phyloP scores from a whole-genome alignment of 30 jellyfish, hydroid and myxozoan genomes.

The Rhopilema esculentum region DNA sequence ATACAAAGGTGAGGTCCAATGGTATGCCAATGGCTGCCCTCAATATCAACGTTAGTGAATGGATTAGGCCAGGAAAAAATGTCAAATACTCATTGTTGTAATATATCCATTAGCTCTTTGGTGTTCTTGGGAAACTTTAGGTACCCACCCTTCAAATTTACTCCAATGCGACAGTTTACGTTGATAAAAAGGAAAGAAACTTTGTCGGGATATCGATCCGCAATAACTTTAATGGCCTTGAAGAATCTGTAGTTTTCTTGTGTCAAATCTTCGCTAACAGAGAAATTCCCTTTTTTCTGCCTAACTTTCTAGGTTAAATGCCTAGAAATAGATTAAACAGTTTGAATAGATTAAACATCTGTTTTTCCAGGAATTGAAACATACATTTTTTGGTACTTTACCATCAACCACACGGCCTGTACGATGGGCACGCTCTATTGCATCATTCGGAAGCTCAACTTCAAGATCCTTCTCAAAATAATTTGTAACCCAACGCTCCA shows the following conservation, averaged over 20 bases:
- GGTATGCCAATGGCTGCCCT: not conserved
- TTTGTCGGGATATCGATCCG: conserved; percentile 2
- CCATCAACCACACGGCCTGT: not conserved
- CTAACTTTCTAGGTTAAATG: not conserved
- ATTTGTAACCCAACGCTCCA: not conserved
- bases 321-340: not conserved
- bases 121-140: not conserved
- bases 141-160: not conserved
- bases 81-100: not conserved
- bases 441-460: not conserved
- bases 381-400: not conserved
- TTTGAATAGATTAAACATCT: not conserved
- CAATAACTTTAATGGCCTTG: conserved; percentile 5
- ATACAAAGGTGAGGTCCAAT: too few relatives aligned
- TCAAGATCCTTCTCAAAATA: not conserved
- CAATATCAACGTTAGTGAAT: not conserved
- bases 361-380: conserved; percentile 5
- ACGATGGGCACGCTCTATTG: conserved; percentile 12
- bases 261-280: conserved; percentile 18
- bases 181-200: not conserved
- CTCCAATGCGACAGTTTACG: conserved; percentile 10
- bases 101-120: not conserved
- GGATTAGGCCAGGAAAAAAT: not conserved
- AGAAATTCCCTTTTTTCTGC: conserved; percentile 7
- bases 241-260: not conserved